Base-by-base conservation (phyloP, 2,113 vertebrate species). In the Osmerus mordax region DNA sequence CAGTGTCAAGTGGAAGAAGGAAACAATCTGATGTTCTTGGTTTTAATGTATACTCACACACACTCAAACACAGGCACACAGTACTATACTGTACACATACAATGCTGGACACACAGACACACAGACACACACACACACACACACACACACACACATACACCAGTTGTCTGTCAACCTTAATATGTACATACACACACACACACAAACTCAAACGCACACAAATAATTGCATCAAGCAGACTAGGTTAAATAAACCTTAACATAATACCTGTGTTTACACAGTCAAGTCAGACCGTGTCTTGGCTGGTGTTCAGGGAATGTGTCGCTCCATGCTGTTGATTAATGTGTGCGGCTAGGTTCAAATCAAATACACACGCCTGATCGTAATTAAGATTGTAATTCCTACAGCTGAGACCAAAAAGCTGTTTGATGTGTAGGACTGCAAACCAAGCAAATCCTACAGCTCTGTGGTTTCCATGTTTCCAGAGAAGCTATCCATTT, bases 171-270 rank as follows among this genome's bases (percentile, higher is more conserved):
- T 47, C 41, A 36, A 36, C 32, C 32, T 36, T 36, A 36, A 36
- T 36, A 36, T 36, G 32, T 4, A 23, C 19, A 29, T 5, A 0
- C 21, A 19, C 19, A 29, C 15, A 0, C 14, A 36, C 54, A 56
- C 16, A n/a, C 54, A 3, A 15, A 56, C 54, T 18, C 54, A 56
- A 15, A 56, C 16, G 3, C 54, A 56, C 14, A 14, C 19, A 77
- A 74, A 52, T 71, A 69, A 76, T 76, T 75, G 75, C 56, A 78
- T 82, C 69, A 76, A 69, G 67, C 28, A 16, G 73, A 71, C 18
- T 14, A 77, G 56, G 73, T 29, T 58, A 75, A 61, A 87, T 85
- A 76, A 86, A 73, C 84, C 74, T 55, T 11, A 18, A 72, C 78
- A 77, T 73, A 69, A 60, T 53, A 58, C 58, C 47, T 0, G 53